Base-by-base conservation (phyloP, 2,113 vertebrate species). In the Ivindomyrus marchei region DNA sequence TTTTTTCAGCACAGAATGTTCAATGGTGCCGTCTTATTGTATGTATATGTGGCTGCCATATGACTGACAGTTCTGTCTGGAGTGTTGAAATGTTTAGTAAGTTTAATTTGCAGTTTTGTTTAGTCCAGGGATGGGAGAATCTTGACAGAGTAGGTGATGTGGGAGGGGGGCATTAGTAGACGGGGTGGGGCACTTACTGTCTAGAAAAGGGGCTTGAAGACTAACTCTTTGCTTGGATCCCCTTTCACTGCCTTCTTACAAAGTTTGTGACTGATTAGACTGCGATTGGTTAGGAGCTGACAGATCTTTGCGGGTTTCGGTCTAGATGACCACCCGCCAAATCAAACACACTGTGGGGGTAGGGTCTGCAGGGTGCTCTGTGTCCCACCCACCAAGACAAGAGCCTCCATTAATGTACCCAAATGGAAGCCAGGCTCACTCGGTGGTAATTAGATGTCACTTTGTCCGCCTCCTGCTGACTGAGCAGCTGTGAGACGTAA, bases 361-460 rank as follows among this genome's bases (percentile, higher is more conserved):
- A 31, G 66, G 66, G 31, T 31, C 66, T 74, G 27, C 21, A 49
- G 83, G 45, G 83, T 45, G 45, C 3, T 85, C 42, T 62, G 56
- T 62, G 6, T 62, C 6, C 56, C 24, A n/a, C 36, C 15, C 46
- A 8, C 83, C 83, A 21, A 85, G 49, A 89, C 85, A 49, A 89
- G 80, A 39, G 74, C 21, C n/a, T 15, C 1, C 39, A 0, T 39
- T 52, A 89, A 77, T 24, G 31, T 19, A 21, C 77, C 8, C 50
- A 85, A 58, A 36, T 19, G 11, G 27, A 52, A n/a, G 15, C 45
- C 24, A 15, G 50, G 56, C 56, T 83, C 52, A 19, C 36, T 45
- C 89, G 3, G 21, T 49, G 19, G 47, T 89, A 58, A 85, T 89
- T 10, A 89, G 85, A 85, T 21, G 27, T 42, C 89, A 58, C 89